phyloP scores from a whole-genome alignment of 2,113 vertebrate species.

The Motacilla alba region DNA sequence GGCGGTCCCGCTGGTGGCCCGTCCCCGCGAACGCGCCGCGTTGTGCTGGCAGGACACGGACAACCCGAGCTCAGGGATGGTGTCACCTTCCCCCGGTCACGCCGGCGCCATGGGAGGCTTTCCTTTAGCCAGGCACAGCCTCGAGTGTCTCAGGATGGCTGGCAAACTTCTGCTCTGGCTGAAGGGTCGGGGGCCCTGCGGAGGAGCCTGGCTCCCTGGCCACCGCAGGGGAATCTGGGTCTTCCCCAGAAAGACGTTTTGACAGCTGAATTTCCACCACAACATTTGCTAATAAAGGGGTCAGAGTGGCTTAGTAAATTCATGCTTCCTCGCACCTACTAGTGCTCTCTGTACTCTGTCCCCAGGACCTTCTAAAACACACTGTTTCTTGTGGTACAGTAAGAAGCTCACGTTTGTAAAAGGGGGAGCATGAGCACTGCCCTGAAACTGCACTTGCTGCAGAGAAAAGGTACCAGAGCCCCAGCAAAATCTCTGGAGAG shows the following conservation, averaged over 20 bases:
- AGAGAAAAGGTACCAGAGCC: background rate
- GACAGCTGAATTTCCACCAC: background rate
- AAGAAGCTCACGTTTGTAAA: background rate
- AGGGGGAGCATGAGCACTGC: background rate
- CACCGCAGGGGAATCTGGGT: background rate
- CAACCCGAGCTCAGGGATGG: no score
- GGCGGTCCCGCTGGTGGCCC: fast-evolving
- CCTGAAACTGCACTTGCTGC: background rate
- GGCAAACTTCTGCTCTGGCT: background rate
- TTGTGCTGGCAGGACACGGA: background rate
- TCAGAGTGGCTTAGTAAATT: background rate
- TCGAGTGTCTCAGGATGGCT: background rate
- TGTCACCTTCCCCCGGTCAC: background rate
- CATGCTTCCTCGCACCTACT: background rate
- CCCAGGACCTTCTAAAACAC: background rate
- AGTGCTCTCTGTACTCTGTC: background rate
- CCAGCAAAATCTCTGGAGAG: background rate
- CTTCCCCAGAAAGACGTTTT: background rate
- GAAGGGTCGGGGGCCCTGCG: background rate
- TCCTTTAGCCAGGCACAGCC: background rate
- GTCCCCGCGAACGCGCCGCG: background rate
- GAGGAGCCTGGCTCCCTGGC: background rate
- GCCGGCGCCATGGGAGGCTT: fast-evolving
- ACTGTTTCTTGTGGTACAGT: background rate
- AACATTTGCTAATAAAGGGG: background rate